Percentiles rank a stretch among this genome's conserved stretches.
Conservation (phyloP, 1,140 invertebrate species). For the Drosophila lowei region DNA sequence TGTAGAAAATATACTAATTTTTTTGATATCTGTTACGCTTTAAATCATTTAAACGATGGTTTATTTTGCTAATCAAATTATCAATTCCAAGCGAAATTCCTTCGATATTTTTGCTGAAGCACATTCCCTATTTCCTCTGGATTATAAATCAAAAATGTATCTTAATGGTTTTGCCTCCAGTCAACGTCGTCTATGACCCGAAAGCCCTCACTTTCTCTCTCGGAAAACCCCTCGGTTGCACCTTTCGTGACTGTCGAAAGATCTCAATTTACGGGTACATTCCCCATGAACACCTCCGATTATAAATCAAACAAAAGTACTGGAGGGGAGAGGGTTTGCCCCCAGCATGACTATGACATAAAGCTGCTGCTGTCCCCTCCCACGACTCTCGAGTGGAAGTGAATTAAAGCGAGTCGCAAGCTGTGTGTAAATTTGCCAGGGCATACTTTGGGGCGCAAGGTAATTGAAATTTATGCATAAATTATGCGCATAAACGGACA, state of each 20-base stretch:
- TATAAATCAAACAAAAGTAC: slow-evolving; percentile 41
- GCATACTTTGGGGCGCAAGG: slow-evolving; percentile 56
- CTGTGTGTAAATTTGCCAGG: slow-evolving; percentile 30
- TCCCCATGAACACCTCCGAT: slow-evolving; percentile 1
- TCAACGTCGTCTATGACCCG: too few species aligned
- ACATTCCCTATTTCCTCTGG: too few species aligned
- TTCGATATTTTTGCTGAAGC: too few species aligned
- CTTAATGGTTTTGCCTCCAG: too few species aligned
- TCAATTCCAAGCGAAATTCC: too few species aligned
- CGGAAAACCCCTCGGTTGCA: too few species aligned
- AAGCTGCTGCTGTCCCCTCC: background rate
- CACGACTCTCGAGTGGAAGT: slow-evolving; percentile 36
- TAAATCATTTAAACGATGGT: too few species aligned
- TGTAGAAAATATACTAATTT: too few species aligned
- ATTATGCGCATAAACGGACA: slow-evolving; percentile 79
- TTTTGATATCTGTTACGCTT: too few species aligned
- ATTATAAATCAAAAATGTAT: too few species aligned
- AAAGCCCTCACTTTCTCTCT: background rate
- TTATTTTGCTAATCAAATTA: too few species aligned
- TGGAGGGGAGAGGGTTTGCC: background rate
- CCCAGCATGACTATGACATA: slow-evolving; percentile 32
- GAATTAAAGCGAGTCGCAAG: slow-evolving; percentile 56
- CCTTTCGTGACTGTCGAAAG: background rate
- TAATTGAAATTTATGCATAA: slow-evolving; percentile 81
- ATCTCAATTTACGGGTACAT: background rate